A percentile compares a stretch with the other conserved stretches of the same genome.
These are phyloP conservation scores for Alligator mississippiensis DNA, from an alignment of 2,113 vertebrate genomes.

Conservation along the genomic window DNA sequence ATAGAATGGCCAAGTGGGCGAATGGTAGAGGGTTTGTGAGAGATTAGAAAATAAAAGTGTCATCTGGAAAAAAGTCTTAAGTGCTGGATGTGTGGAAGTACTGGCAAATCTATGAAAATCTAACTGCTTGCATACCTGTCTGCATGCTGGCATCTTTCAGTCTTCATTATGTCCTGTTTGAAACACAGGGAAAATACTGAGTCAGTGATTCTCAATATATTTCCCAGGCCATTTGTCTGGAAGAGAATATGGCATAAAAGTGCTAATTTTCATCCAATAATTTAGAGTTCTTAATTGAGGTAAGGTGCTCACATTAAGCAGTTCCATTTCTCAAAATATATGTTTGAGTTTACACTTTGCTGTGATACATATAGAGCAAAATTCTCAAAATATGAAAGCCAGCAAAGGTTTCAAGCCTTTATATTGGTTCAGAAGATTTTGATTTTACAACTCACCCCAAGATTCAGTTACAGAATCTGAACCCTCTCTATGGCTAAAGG, in stretches of 20 bases:
- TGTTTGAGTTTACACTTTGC: conserved; percentile 19
- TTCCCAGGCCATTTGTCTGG: too few species aligned
- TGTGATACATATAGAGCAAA: neutral
- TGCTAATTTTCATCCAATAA: too few species aligned
- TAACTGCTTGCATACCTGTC: too few species aligned
- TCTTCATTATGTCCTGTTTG: too few species aligned
- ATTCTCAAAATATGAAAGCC: neutral
- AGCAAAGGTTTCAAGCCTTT: neutral
- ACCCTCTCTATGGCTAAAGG: neutral
- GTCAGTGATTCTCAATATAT: too few species aligned
- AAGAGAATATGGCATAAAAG: too few species aligned
- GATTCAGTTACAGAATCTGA: conserved; percentile 1
- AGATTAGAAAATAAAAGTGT: neutral
- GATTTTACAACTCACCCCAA: neutral
- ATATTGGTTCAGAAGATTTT: conserved; percentile 1
- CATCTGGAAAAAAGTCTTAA: neutral
- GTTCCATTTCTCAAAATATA: neutral
- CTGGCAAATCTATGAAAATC: neutral
- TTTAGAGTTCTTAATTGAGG: too few species aligned
- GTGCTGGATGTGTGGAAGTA: neutral
- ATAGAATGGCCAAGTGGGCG: neutral
- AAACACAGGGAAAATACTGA: too few species aligned
- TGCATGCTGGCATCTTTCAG: too few species aligned
- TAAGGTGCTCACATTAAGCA: neutral
- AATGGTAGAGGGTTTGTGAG: neutral